These are phyloP conservation scores for Lepidurus apus DNA, from an alignment of 1,140 invertebrate genomes.

Conservation along the genomic window DNA sequence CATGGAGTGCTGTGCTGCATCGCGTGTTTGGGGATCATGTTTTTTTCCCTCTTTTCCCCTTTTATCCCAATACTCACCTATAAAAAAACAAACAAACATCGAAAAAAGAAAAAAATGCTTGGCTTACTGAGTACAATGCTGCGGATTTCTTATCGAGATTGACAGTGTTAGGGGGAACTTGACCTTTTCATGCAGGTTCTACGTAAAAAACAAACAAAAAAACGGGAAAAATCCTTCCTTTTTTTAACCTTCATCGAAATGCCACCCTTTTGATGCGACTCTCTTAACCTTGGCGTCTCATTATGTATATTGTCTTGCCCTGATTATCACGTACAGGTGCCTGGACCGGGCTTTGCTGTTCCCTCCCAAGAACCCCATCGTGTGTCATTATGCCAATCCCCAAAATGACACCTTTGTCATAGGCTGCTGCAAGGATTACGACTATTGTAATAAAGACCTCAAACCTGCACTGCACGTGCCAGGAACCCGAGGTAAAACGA, in stretches of 20 bases:
- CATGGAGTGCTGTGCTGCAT: conserved; percentile 33
- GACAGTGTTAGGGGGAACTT: neutral
- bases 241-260: neutral
- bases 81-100: conserved; percentile 3
- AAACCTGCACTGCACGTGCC: conserved; percentile 45
- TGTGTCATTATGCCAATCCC: conserved; percentile 54
- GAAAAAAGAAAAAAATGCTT: neutral
- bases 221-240: neutral
- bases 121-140: neutral
- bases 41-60: neutral
- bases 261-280: too few relatives aligned
- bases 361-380: conserved; percentile 54
- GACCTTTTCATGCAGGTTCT: neutral
- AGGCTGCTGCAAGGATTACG: conserved; percentile 58
- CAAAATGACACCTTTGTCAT: conserved; percentile 51
- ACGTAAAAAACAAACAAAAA: neutral
- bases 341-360: conserved; percentile 49
- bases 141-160: neutral
- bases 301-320: conserved; percentile 2
- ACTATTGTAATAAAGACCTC: conserved; percentile 58
- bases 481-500: conserved; percentile 40
- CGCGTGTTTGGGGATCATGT: conserved; percentile 2
- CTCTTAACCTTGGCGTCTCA: conserved; percentile 17
- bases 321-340: conserved; percentile 47
- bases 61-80: neutral